Conservation (phyloP, 2,888 invertebrate genomes). For the Helobdella robusta region DNA sequence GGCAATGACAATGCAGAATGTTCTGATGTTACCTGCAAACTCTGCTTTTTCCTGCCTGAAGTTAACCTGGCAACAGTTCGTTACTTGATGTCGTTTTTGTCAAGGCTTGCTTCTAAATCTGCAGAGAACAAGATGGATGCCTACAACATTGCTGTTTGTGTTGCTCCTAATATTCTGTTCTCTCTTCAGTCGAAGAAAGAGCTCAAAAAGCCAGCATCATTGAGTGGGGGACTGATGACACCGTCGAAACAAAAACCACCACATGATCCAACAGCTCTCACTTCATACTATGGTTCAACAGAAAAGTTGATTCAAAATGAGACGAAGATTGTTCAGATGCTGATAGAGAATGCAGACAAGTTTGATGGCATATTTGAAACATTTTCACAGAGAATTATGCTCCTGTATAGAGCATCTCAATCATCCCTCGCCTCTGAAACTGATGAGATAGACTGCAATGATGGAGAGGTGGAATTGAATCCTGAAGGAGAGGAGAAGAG, state of each 20-base stretch:
- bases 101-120: constrained; percentile 61
- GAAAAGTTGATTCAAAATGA: constrained; percentile 29
- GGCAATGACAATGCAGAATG: constrained; percentile 28
- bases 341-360: constrained; percentile 66
- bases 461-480: background rate
- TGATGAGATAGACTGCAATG: constrained; percentile 42
- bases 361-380: constrained; percentile 65
- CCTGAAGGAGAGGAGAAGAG: constrained; percentile 32
- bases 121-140: constrained; percentile 72
- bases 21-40: constrained; percentile 60
- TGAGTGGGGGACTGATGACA: background rate
- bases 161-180: constrained; percentile 77
- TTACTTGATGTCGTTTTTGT: constrained; percentile 66
- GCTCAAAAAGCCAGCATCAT: background rate
- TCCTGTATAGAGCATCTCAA: constrained; percentile 40
- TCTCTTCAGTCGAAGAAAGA: constrained; percentile 44
- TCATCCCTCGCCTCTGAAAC: constrained; percentile 43
- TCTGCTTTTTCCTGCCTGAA: constrained; percentile 64
- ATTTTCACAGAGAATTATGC: constrained; percentile 50
- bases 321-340: constrained; percentile 55
- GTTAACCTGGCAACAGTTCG: constrained; percentile 69
- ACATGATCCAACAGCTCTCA: background rate
- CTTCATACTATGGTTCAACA: background rate
- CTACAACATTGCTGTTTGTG: constrained; percentile 71
- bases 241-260: constrained; percentile 1